Base-by-base conservation (phyloP, 1,140 invertebrate species). In the Atta colombica region DNA sequence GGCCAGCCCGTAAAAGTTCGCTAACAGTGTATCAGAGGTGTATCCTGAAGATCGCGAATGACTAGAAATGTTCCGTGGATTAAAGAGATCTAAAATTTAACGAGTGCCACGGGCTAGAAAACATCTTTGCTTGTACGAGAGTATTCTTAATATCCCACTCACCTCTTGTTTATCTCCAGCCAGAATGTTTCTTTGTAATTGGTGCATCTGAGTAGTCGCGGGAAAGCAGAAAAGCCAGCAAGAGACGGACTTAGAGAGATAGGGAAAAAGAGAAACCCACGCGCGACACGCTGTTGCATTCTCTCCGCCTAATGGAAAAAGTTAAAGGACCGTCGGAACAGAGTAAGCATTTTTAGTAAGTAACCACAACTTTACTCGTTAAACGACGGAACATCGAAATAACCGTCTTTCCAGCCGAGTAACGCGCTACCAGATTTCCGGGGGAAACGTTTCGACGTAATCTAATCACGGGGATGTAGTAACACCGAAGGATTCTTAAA, bases 301-400 rank as follows among this genome's bases (percentile, higher is more conserved):
- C 80, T 78, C 74, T 61, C 45, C 18, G 49, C 53, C 31, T 72
- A 87, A 85, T 87, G 80, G 68, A 89, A 71, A 84, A 63, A 87
- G 86, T 77, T 71, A 77, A 89, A 85, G 53, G 58, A 81, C 68
- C 28, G 81, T 28, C 69, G 55, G 21, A 49, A 21, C n/a, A 71
- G 81, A 69, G 53, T 28, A 28, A 77, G 28, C 55, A 85, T 88
- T 86, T 86, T 81, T 78, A 81, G 68, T 88, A 88, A 88, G 58
- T 74, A 65, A 77, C 60, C 82, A 39, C 60, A 86, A 85, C 82
- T 85, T 86, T 86, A 72, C 63, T 86, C 74, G 82, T 88, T 86
- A 80, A 77, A 51, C 82, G 74, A 28, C 31, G 51, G 49, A 39
- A 58, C 69, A 72, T 86, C 82, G 71, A 86, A 78, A 88, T 86